Percentiles rank a stretch among this genome's conserved stretches.
Evolutionary conservation across 1,140 invertebrate species (phyloP).

Genomic region (Ridgeia piscesae): DNA sequence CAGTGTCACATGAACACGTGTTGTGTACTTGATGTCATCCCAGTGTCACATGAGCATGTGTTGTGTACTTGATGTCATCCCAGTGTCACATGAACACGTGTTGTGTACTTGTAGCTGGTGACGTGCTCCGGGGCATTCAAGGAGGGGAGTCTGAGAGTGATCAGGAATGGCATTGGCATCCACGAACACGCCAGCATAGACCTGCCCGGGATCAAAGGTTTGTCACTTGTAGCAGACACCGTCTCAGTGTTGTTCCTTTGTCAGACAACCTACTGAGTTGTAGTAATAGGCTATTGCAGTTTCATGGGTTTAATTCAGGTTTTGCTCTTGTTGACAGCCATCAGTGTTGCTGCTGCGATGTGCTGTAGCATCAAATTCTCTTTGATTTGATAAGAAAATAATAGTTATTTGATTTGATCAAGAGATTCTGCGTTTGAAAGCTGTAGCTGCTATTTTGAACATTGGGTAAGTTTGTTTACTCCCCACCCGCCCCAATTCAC

Average conservation of each 20-base stretch:
- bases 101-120: constrained; percentile 68
- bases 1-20: too few species aligned
- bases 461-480: too few species aligned
- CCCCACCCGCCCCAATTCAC: too few species aligned
- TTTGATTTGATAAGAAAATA: too few species aligned
- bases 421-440: too few species aligned
- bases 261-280: background rate
- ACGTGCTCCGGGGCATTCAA: constrained; percentile 97
- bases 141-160: constrained; percentile 95
- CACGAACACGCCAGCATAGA: constrained; percentile 97
- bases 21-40: too few species aligned
- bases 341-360: background rate
- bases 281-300: background rate
- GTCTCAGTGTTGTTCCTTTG: background rate
- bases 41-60: too few species aligned
- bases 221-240: background rate
- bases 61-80: background rate
- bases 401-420: too few species aligned
- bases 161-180: constrained; percentile 95
- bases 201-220: constrained; percentile 88
- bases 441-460: too few species aligned
- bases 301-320: background rate
- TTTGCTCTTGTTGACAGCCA: background rate
- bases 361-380: too few species aligned
- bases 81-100: background rate